Base-by-base conservation (phyloP, 2,113 vertebrate genomes). In the Protobothrops mucrosquamatus region DNA sequence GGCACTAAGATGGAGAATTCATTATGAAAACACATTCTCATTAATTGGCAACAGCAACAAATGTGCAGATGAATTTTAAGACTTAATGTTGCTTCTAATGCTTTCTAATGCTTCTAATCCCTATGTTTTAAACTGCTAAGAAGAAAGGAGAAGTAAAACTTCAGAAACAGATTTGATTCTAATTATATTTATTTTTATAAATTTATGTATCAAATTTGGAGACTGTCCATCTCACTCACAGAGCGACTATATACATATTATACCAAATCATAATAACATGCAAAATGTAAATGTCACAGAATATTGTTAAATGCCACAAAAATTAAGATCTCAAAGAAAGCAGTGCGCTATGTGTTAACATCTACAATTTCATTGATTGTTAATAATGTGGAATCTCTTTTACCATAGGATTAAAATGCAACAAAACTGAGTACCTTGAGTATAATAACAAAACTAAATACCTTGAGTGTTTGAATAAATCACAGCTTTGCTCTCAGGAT, bases 401-500 rank as follows among this genome's bases (percentile, higher is more conserved):
- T 52, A 26, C 1, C 34, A 24, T 10, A 57, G 46, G 14, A 92
- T 29, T 57, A 51, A 56, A 90, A 89, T 86, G 4, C 6, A 54
- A 14, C 8, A 54, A 93, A 93, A 89, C 20, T 39, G 88, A 97
- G 97, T 96, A 97, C 98, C 98, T 56, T 98, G 3, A 43, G 34
- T 86, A 15, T 3, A 87, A 20, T 9, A 54, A 14, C 2, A 54
- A 93, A 93, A 85, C 20, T 34, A 88, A 97, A 98, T 96, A 97
- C 98, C 98, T 61, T 98, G 96, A 0, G 97, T 97, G 96, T 98
- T 98, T 94, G 97, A 98, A 54, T 97, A 98, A 96, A 99, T 98
- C 39, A 97, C 94, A 0, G 99, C 99, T 22, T 97, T 97, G 96
- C 97, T 98, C 96, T 97, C 97, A 0, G 94, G 91, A 3, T 96